Evolutionary conservation across 2,797 vertebrate genomes (phyloP).

Genomic region (Pogoniulus pusillus): DNA sequence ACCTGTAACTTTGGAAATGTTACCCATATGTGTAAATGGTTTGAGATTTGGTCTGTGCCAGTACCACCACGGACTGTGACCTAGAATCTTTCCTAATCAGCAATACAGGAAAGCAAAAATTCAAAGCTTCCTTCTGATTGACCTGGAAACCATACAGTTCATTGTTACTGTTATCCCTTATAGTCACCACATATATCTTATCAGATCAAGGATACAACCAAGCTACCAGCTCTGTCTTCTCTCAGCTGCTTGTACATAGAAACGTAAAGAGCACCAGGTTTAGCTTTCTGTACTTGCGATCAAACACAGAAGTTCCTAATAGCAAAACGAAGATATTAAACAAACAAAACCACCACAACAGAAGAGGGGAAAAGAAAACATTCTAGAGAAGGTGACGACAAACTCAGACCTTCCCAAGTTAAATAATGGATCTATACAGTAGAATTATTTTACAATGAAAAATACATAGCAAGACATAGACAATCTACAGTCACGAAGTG

Average conservation of each 20-base stretch:
- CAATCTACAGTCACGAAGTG: not conserved
- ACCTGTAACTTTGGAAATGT: not conserved
- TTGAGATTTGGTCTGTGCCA: not conserved
- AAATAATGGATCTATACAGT: not conserved
- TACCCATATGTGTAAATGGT: not conserved
- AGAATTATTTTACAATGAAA: not conserved
- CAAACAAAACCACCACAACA: not conserved
- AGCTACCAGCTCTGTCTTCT: not conserved
- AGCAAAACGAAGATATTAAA: not conserved
- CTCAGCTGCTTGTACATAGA: not conserved
- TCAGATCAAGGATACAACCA: not conserved
- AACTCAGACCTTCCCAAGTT: not conserved
- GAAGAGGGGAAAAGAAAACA: not conserved
- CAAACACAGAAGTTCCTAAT: not conserved
- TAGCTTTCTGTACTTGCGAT: not conserved
- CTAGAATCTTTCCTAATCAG: not conserved
- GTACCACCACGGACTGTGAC: not conserved
- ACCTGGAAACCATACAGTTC: not conserved
- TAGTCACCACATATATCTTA: not conserved
- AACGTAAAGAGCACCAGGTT: not conserved
- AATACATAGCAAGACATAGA: not conserved
- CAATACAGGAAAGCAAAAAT: not conserved
- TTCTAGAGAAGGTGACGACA: not conserved
- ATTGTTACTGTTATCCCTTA: not conserved
- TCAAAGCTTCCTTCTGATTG: not conserved